These are phyloP conservation scores for Tokudaia muenninki DNA, from an alignment of 2,797 vertebrate genomes.

Conservation along the genomic window DNA sequence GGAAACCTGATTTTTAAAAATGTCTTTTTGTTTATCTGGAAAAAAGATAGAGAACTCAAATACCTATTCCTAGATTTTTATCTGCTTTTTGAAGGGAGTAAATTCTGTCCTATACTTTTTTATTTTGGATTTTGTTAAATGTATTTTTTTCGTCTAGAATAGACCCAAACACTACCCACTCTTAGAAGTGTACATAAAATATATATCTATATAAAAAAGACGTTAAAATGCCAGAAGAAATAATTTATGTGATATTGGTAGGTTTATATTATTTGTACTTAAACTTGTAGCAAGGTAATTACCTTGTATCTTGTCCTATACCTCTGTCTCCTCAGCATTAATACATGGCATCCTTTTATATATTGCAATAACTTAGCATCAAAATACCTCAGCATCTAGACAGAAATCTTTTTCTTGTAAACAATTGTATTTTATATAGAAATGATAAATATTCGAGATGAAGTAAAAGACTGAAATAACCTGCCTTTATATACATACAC, in stretches of 20 bases:
- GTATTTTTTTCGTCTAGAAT: not conserved
- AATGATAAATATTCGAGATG: not conserved
- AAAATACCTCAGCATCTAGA: not conserved
- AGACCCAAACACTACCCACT: not conserved
- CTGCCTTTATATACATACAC: too few species aligned
- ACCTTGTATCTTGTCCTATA: not conserved
- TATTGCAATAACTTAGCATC: not conserved
- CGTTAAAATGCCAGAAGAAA: not conserved
- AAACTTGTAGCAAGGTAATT: not conserved
- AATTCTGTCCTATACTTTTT: not conserved
- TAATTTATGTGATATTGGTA: not conserved
- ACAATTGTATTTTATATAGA: constrained; percentile 4
- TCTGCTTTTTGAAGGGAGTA: not conserved
- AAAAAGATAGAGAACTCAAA: not conserved
- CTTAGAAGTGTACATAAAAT: not conserved
- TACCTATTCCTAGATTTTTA: not conserved
- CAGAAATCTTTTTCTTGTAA: not conserved
- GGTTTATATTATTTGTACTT: not conserved
- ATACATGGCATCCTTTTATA: not conserved
- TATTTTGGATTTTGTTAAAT: not conserved
- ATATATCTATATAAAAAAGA: not conserved
- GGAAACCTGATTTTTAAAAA: not conserved
- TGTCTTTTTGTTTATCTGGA: not conserved
- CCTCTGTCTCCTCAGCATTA: not conserved
- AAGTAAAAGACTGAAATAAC: not conserved